Conservation (phyloP, 2,797 vertebrate genomes). For the Gallinago nigripennis region DNA sequence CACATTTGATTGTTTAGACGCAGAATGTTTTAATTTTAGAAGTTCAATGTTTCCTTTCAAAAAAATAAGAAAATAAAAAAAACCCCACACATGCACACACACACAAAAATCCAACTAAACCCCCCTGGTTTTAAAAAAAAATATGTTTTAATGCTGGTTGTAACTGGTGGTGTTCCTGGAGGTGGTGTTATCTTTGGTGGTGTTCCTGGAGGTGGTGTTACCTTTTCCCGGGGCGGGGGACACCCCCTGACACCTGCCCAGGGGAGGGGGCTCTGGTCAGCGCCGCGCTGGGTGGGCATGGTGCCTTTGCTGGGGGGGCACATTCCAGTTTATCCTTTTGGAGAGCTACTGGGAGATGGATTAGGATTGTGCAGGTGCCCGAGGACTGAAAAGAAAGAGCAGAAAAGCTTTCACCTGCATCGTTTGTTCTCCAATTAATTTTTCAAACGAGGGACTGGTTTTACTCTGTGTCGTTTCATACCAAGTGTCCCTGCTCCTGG, state of each 20-base stretch:
- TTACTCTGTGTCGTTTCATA: neutral
- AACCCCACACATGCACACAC: too few species aligned
- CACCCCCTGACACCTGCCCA: neutral
- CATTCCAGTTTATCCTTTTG: rapidly evolving
- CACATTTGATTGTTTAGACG: neutral
- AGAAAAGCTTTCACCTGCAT: neutral
- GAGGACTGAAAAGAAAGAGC: rapidly evolving
- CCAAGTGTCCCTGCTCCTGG: rapidly evolving
- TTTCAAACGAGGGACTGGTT: rapidly evolving
- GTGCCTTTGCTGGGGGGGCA: rapidly evolving
- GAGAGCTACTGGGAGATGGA: too few species aligned
- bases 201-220: too few species aligned
- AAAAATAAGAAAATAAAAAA: neutral
- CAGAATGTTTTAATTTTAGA: neutral
- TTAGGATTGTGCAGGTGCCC: rapidly evolving
- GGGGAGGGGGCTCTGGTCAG: neutral
- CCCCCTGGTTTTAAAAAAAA: neutral
- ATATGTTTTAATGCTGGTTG: rapidly evolving
- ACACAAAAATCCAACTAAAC: neutral
- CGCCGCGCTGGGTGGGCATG: neutral
- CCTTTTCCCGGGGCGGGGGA: neutral
- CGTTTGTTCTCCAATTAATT: neutral
- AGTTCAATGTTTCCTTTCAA: neutral
- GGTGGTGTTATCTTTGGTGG: neutral
- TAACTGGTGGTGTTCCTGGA: neutral